phyloP scores from a whole-genome alignment of 2,888 invertebrate genomes.

The Masnerella sp. region DNA sequence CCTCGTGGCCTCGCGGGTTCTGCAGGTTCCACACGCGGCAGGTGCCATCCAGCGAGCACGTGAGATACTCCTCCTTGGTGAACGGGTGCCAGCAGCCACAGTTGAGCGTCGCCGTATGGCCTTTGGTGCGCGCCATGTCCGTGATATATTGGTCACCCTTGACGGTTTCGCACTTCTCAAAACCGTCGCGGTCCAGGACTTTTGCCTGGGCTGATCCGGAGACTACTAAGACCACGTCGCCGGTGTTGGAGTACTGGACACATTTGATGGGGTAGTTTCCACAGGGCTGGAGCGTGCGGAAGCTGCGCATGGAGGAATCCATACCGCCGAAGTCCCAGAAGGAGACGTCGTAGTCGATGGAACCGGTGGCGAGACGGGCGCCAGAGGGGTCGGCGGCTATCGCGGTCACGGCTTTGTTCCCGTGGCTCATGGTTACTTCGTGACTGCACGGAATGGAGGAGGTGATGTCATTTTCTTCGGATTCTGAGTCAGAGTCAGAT shows the following conservation, averaged over 20 bases:
- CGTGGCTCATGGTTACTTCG: constrained; percentile 92
- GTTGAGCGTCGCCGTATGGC: constrained; percentile 94
- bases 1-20: constrained; percentile 86
- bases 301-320: constrained; percentile 94
- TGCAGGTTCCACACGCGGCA: constrained; percentile 89
- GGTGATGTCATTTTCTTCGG: constrained; percentile 66
- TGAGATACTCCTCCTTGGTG: constrained; percentile 93
- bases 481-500: constrained; percentile 66
- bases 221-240: constrained; percentile 94
- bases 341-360: constrained; percentile 96
- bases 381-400: constrained; percentile 96
- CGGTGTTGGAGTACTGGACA: constrained; percentile 94
- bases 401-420: constrained; percentile 92
- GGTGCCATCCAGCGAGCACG: constrained; percentile 96
- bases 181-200: constrained; percentile 96
- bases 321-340: constrained; percentile 99
- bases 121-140: constrained; percentile 95
- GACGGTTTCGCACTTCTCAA: constrained; percentile 93
- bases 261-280: constrained; percentile 96
- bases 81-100: constrained; percentile 96
- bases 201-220: constrained; percentile 92
- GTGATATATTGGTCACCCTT: constrained; percentile 98
- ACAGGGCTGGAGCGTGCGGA: constrained; percentile 95
- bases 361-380: constrained; percentile 92
- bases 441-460: constrained; percentile 86